Evolutionary conservation across 2,888 invertebrate genomes (phyloP).

Genomic region (Tenthredo notha): DNA sequence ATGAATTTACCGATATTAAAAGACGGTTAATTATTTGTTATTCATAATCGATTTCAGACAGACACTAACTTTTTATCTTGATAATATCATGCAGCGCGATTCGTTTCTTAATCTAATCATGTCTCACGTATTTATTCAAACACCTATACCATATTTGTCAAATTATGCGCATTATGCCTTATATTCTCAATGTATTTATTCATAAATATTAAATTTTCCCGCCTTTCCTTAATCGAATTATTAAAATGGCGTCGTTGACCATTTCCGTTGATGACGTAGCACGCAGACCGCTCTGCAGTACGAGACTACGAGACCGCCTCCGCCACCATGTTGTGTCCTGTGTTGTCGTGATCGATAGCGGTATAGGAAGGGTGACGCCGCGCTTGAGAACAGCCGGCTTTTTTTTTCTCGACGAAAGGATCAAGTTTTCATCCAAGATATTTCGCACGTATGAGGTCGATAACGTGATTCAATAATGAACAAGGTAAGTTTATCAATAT

Average conservation of each 20-base stretch:
- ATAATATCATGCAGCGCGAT: not conserved
- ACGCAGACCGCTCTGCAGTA: too few relatives aligned
- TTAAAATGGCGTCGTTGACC: not conserved
- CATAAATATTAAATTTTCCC: slow-evolving; percentile 13
- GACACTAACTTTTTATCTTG: not conserved
- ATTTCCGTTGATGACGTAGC: slow-evolving; percentile 18
- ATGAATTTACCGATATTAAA: not conserved
- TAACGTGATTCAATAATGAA: slow-evolving; percentile 52
- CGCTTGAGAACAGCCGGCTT: slow-evolving; percentile 23
- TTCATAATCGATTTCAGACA: not conserved
- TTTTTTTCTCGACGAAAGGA: slow-evolving; percentile 22
- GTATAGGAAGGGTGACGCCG: slow-evolving; percentile 39
- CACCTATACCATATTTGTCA: not conserved
- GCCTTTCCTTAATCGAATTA: not conserved
- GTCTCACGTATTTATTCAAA: not conserved
- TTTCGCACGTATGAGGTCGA: slow-evolving; percentile 46
- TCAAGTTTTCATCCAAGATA: not conserved
- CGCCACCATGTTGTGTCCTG: slow-evolving; percentile 41
- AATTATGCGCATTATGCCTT: not conserved
- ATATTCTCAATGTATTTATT: not conserved
- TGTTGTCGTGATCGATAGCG: slow-evolving; percentile 45
- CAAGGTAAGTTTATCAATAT: slow-evolving; percentile 32
- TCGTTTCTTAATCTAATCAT: not conserved
- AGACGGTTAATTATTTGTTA: not conserved
- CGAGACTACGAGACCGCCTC: too few relatives aligned